These are phyloP conservation scores for Noctuana brunneofusca DNA, from an alignment of 2,888 invertebrate species.

Conservation along the genomic window DNA sequence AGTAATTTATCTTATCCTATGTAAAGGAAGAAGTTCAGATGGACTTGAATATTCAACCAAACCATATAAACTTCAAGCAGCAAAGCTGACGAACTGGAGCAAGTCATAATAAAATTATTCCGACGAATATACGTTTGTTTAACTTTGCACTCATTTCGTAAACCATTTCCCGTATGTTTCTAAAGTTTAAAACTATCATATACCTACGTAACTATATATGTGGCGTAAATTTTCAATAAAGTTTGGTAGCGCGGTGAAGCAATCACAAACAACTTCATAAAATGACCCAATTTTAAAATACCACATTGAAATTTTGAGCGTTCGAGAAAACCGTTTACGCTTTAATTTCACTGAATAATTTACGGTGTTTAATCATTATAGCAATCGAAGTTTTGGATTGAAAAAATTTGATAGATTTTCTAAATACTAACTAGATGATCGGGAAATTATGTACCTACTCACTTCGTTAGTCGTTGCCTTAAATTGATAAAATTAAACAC, in stretches of 20 bases:
- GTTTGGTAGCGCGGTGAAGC: slow-evolving; percentile 6
- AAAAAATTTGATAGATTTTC: too few species aligned
- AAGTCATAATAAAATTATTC: too few species aligned
- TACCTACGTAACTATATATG: not conserved
- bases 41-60: too few species aligned
- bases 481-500: too few species aligned
- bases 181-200: not conserved
- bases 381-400: too few species aligned
- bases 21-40: too few species aligned
- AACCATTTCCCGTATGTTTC: not conserved
- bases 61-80: too few species aligned
- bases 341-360: slow-evolving; percentile 8
- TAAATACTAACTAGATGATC: too few species aligned
- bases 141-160: not conserved
- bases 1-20: too few species aligned
- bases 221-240: slow-evolving; percentile 14
- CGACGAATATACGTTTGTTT: not conserved
- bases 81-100: too few species aligned
- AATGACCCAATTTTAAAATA: slow-evolving; percentile 11
- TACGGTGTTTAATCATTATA: slow-evolving; percentile 1
- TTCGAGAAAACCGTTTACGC: not conserved
- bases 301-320: not conserved
- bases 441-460: too few species aligned
- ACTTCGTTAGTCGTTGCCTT: too few species aligned
- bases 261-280: slow-evolving; percentile 15